Base-by-base conservation (phyloP, 2,113 vertebrate species). In the Cyrtonyx montezumae region DNA sequence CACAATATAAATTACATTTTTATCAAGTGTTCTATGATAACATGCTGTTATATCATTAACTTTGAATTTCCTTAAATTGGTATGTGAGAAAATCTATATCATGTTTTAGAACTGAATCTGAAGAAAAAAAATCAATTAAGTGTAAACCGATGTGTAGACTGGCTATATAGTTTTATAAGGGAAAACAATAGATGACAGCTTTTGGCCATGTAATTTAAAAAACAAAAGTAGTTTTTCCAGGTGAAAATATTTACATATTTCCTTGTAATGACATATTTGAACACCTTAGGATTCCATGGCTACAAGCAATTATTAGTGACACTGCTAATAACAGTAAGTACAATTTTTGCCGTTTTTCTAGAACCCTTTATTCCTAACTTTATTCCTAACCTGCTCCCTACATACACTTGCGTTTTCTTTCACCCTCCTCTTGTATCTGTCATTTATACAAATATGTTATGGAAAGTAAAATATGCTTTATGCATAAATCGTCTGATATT, bases 21-120 rank as follows among this genome's bases (percentile, higher is more conserved):
- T 91, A 55, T 34, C n/a, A 90, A 84, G 62, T 84, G 20, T 75
- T 78, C 36, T 28, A 74, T 30, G 23, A 74, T 22, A 79, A 32
- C 7, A 9, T 76, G 8, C 76, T 36, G 58, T 73, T 96, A 96
- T 95, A 93, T 87, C 45, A 88, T 46, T 70, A 75, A 55, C 86
- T 88, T 87, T 90, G 73, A 95, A 88, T 69, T 86, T 94, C 59
- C 79, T 93, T 94, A 91, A 97, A 92, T 69, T 25, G 56, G 51
- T 53, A 63, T 76, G 55, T 84, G 85, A 82, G 15, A 92, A 97
- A 96, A 84, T 32, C 68, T 55, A 61, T 87, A 95, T 59, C 18
- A 42, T 94, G 36, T 42, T 96, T 95, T 94, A 94, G 92, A 97
- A 87, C 37, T 92, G 49, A 96, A 86, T 87, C 91, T 71, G 65